Percentiles rank a stretch among this genome's conserved stretches.
These are phyloP conservation scores for Platichthys flesus DNA, from an alignment of 2,113 vertebrate genomes.

Conservation along the genomic window DNA sequence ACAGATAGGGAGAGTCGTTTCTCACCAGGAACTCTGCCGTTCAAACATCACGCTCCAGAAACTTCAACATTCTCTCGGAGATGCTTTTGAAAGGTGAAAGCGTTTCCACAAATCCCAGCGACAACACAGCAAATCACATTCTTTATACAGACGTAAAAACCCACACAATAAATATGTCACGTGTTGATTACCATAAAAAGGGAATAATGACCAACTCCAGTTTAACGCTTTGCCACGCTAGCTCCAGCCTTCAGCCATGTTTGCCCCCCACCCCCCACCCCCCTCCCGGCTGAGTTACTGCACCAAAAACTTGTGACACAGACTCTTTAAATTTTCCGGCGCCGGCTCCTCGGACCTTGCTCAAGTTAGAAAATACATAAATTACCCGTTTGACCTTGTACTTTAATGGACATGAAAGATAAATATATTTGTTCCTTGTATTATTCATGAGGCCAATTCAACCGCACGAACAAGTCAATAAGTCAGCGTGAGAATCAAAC, in stretches of 20 bases:
- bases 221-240: background rate
- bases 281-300: background rate
- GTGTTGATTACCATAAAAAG: background rate
- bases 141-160: background rate
- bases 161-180: background rate
- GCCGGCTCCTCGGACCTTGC: slow-evolving; percentile 43
- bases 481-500: slow-evolving; percentile 70
- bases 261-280: background rate
- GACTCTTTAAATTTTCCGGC: slow-evolving; percentile 39
- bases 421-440: slow-evolving; percentile 69
- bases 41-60: background rate
- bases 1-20: background rate
- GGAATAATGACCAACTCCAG: background rate
- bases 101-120: background rate
- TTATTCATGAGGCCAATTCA: slow-evolving; percentile 72
- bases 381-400: slow-evolving; percentile 64
- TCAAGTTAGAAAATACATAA: slow-evolving; percentile 54
- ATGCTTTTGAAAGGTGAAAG: background rate
- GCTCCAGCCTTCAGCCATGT: slow-evolving; percentile 11
- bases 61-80: background rate
- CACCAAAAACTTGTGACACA: slow-evolving; percentile 21
- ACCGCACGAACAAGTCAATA: slow-evolving; percentile 66
- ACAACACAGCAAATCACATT: background rate
- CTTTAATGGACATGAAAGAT: slow-evolving; percentile 62
- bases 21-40: background rate